Percentiles rank a stretch among this genome's conserved stretches.
These are phyloP conservation scores for Ageneiosus marmoratus DNA, from an alignment of 2,113 vertebrate species.

Conservation along the genomic window DNA sequence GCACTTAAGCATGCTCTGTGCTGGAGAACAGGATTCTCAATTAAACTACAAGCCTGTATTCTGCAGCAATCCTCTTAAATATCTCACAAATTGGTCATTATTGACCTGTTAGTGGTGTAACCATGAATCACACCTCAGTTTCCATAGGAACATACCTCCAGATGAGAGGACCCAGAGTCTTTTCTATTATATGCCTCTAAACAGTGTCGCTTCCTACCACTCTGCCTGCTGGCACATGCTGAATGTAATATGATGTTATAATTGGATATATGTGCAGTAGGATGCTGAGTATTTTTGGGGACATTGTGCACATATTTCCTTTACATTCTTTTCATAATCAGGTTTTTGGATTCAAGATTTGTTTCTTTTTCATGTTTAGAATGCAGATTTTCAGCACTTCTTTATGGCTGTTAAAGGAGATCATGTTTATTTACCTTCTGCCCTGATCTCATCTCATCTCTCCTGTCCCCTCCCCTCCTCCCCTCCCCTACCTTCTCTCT, in stretches of 20 bases:
- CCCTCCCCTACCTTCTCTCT: neutral
- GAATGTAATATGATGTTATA: conserved; percentile 30
- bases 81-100: conserved; percentile 34
- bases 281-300: conserved; percentile 3
- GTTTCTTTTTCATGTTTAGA: conserved; percentile 17
- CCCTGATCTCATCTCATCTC: conserved; percentile 8
- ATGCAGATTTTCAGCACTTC: conserved; percentile 46
- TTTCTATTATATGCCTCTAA: conserved; percentile 1
- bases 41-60: conserved; percentile 3
- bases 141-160: conserved; percentile 46
- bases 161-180: neutral
- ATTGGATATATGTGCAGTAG: neutral
- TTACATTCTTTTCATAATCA: neutral
- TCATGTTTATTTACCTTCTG: conserved; percentile 62
- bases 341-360: neutral
- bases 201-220: neutral
- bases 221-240: conserved; percentile 33
- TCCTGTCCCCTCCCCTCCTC: neutral
- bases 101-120: conserved; percentile 36
- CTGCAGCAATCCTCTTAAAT: conserved; percentile 29
- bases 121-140: conserved; percentile 43
- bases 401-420: conserved; percentile 61
- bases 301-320: neutral
- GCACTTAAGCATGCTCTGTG: conserved; percentile 5
- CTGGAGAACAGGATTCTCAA: neutral